These are phyloP conservation scores for Malurus alboscapulatus DNA, from an alignment of 2,113 vertebrate genomes.

Conservation along the genomic window DNA sequence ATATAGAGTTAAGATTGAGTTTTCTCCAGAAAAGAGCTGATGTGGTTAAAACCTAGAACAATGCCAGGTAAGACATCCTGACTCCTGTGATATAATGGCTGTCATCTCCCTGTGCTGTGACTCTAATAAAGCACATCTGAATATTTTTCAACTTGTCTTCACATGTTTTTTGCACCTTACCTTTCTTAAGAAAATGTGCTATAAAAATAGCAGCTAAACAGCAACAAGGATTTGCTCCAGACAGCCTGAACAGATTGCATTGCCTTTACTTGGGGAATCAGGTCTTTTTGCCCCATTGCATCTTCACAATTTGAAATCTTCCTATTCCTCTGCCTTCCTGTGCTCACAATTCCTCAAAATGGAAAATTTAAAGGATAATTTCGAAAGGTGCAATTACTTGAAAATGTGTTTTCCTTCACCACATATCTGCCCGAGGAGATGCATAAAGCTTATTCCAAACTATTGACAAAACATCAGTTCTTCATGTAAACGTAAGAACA, in stretches of 20 bases:
- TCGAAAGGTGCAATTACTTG: not conserved
- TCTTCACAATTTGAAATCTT: not conserved
- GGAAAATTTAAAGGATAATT: not conserved
- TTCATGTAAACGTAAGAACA: not conserved
- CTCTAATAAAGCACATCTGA: not conserved
- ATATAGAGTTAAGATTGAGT: rapidly evolving
- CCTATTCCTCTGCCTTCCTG: not conserved
- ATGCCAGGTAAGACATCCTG: rapidly evolving
- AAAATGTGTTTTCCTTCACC: not conserved
- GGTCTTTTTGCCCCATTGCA: not conserved
- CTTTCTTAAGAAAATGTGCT: not conserved
- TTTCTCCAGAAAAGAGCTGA: rapidly evolving
- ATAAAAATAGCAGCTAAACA: not conserved
- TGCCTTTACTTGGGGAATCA: not conserved
- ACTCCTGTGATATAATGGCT: rapidly evolving
- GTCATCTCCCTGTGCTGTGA: not conserved
- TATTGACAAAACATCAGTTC: not conserved
- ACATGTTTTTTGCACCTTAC: not conserved
- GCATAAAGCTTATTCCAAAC: not conserved
- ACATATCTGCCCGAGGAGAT: not conserved
- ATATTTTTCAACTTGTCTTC: not conserved
- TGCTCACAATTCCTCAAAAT: not conserved
- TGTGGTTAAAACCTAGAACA: rapidly evolving
- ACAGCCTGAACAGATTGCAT: not conserved
- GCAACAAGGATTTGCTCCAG: not conserved